Conservation (phyloP, 2,888 invertebrate species). For the Mesorhabditis belari region DNA sequence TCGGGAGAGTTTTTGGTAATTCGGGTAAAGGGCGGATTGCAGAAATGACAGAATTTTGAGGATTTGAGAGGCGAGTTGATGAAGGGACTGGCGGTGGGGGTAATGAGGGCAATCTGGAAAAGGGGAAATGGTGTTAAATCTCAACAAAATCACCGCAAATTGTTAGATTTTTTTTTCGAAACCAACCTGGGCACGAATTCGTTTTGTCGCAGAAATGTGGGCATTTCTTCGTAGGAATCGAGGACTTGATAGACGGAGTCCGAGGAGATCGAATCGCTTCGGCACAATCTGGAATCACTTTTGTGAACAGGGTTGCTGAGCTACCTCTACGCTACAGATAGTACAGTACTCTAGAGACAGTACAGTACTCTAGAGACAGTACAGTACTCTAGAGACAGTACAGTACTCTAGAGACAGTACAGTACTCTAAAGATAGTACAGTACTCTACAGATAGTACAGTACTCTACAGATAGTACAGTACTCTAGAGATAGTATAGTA, state of each 20-base stretch:
- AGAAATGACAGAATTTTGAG: too few species aligned
- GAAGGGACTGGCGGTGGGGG: neutral
- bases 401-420: too few species aligned
- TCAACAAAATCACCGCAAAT: neutral
- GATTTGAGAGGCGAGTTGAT: neutral
- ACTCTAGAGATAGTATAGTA: too few species aligned
- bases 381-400: too few species aligned
- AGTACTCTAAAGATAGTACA: too few species aligned
- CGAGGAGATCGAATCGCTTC: neutral
- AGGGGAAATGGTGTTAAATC: neutral
- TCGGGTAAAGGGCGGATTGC: neutral
- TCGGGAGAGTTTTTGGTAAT: too few species aligned
- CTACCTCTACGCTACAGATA: too few species aligned
- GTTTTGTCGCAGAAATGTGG: neutral
- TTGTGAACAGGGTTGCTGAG: too few species aligned
- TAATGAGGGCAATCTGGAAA: neutral
- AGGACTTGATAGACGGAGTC: neutral
- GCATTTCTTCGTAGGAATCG: neutral
- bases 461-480: too few species aligned
- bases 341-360: too few species aligned
- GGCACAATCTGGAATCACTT: neutral
- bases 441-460: too few species aligned
- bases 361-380: too few species aligned
- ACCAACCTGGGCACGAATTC: neutral
- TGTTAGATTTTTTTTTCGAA: neutral